Evolutionary conservation across 2,797 vertebrate species (phyloP), one percentile per base, ranked within the genome.

Genomic region (Nyctalus aviator): DNA sequence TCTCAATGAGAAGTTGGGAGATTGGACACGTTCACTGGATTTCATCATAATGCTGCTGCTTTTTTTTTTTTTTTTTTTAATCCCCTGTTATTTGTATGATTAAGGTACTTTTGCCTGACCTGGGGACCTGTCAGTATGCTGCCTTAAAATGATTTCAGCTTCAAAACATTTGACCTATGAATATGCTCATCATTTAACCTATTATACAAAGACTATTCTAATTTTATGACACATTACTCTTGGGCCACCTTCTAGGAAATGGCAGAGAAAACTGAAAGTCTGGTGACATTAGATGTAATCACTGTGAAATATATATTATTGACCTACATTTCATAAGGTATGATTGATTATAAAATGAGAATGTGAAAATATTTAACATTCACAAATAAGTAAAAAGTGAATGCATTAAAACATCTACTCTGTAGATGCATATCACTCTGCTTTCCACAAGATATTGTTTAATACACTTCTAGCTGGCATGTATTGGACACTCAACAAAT

Each of bases 121-220:
- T 27, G 48, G 53, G 32, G 41, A 57, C 62, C 59, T 53, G 46
- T 53, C 25, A 20, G 13, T 44, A 17, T 10, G 20, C 48, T 50
- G 57, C 41, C 59, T 72, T 76, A 32, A 46, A 77, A 75, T 57
- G 73, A 95, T 79, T 72, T 96, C 68, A 88, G 21, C 53, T 69
- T 35, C 32, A 23, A 88, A 92, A 53, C 44, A 55, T 88, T 66
- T 83, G 81, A 84, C 83, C 66, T n/a, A 0, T 18, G 35, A 35
- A 30, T 15, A 8, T 32, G n/a, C 8, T 72, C 9, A 30, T 68
- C 37, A 37, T 41, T 46, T 78, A 93, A 44, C 5, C 11, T 35
- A 20, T 44, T 35, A 10, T 0, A 10, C 44, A n/a, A 37, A 44
- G 46, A 75, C 30, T 46, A 17, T 50, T 30, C 62, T 53, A 30